Evolutionary conservation across 2,888 invertebrate genomes (phyloP).

Genomic region (Hymenopus coronatus): DNA sequence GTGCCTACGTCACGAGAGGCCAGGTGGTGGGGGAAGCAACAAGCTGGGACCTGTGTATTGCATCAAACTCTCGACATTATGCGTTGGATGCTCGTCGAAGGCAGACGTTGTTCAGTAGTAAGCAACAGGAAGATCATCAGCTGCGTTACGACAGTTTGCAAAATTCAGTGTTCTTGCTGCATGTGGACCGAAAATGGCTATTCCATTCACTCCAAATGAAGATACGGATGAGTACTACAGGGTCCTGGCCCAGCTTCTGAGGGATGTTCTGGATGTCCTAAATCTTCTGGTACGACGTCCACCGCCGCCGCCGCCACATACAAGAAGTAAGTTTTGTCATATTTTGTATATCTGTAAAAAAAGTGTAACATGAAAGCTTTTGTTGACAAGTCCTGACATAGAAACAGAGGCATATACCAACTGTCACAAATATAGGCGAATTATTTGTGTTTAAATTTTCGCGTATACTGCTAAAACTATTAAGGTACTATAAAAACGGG

Average conservation of each 20-base stretch:
- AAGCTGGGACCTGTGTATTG: not conserved
- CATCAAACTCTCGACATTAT: not conserved
- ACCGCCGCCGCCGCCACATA: not conserved
- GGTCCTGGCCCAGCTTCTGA: not conserved
- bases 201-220: not conserved
- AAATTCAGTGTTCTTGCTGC: not conserved
- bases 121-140: not conserved
- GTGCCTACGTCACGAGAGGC: not conserved
- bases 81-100: not conserved
- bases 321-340: not conserved
- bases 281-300: not conserved
- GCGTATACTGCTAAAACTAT: too few species aligned
- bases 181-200: not conserved
- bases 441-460: too few species aligned
- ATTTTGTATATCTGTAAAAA: not conserved
- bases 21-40: not conserved
- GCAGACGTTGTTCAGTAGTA: not conserved
- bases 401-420: not conserved
- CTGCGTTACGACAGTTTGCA: not conserved
- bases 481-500: too few species aligned
- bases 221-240: not conserved
- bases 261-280: not conserved
- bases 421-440: not conserved
- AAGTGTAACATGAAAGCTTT: not conserved
- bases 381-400: not conserved